Evolutionary conservation across 1,140 invertebrate species (phyloP).

Genomic region (Pogonomyrmex californicus): DNA sequence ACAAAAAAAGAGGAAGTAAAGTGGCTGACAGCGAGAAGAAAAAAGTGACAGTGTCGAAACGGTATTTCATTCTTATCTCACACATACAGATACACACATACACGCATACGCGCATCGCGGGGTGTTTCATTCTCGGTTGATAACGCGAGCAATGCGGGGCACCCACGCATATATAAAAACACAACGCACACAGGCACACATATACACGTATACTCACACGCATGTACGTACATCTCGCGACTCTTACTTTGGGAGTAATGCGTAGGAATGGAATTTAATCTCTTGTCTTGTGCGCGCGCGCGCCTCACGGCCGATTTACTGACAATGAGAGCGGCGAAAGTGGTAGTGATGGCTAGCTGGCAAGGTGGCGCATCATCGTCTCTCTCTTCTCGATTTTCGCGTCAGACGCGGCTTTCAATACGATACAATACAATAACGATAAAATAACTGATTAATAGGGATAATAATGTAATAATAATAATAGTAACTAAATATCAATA

Average conservation of each 20-base stretch:
- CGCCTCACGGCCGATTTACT: conserved; percentile 41
- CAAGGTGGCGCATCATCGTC: conserved; percentile 71
- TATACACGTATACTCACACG: conserved; percentile 45
- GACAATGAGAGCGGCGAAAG: conserved; percentile 1
- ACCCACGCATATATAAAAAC: conserved; percentile 53
- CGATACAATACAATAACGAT: conserved; percentile 66
- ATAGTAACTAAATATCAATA: conserved; percentile 68
- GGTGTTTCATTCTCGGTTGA: conserved; percentile 46
- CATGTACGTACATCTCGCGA: conserved; percentile 45
- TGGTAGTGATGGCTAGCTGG: conserved; percentile 74
- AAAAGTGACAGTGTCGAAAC: conserved; percentile 49
- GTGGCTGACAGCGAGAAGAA: conserved; percentile 67
- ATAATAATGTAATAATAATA: conserved; percentile 74
- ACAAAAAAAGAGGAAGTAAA: conserved; percentile 84
- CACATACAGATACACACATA: no score
- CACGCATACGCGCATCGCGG: conserved; percentile 46
- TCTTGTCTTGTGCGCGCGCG: conserved; percentile 48
- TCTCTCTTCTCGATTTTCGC: conserved; percentile 31
- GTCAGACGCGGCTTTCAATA: conserved; percentile 38
- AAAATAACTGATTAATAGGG: conserved; percentile 66
- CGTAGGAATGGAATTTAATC: conserved; percentile 61
- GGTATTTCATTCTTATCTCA: conserved; percentile 55
- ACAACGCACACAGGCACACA: conserved; percentile 59
- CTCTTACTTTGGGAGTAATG: conserved; percentile 66
- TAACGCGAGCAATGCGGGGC: conserved; percentile 50